Evolutionary conservation across 2,113 vertebrate genomes (phyloP).

Genomic region (human): DNA sequence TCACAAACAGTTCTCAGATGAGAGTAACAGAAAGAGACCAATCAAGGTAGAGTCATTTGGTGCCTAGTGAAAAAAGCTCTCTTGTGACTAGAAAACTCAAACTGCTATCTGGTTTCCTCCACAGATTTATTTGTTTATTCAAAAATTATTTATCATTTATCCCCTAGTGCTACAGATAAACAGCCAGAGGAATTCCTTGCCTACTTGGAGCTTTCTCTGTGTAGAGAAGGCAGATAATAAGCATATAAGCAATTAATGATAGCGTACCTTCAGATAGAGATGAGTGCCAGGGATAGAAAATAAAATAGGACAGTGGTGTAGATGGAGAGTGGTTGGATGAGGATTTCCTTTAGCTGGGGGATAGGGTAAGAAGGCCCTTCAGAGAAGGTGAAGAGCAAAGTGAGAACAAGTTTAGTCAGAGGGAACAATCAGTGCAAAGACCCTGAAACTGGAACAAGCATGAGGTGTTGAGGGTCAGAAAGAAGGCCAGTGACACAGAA

Average conservation of each 20-base stretch:
- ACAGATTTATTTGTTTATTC: not conserved
- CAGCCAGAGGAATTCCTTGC: not conserved
- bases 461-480: not conserved
- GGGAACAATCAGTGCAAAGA: not conserved
- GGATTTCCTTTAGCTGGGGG: not conserved
- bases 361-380: not conserved
- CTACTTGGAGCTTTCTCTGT: not conserved
- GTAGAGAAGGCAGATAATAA: not conserved
- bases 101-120: not conserved
- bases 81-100: not conserved
- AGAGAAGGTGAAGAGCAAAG: not conserved
- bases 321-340: not conserved
- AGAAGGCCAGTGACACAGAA: not conserved
- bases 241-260: not conserved
- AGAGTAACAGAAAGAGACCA: not conserved
- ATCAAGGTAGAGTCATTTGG: not conserved
- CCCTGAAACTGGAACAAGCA: not conserved
- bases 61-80: not conserved
- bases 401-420: not conserved
- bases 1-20: conserved; percentile 18
- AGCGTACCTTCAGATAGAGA: not conserved
- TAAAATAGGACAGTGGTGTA: not conserved
- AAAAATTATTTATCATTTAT: not conserved
- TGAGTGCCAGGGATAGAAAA: not conserved
- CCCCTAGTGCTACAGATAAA: not conserved